Evolutionary conservation across 2,888 invertebrate genomes (phyloP).

Genomic region (Drosophila lacicola): DNA sequence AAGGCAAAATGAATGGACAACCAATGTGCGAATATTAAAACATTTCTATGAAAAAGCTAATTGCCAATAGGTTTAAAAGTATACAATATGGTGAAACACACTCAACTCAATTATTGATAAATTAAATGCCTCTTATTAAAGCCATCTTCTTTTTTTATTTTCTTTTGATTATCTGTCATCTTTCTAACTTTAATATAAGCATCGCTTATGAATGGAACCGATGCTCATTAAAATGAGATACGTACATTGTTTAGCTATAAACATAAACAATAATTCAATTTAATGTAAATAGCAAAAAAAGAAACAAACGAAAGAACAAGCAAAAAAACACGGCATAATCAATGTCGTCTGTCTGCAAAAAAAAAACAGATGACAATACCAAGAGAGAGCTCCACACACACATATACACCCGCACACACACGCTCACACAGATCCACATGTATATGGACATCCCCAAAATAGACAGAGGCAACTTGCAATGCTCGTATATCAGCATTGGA

Average conservation of each 20-base stretch:
- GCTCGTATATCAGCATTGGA: conserved; percentile 79
- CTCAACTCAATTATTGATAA: no score
- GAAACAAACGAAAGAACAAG: conserved; percentile 30
- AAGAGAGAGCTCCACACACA: conserved; percentile 31
- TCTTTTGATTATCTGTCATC: conserved; percentile 17
- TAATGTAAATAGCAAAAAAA: conserved; percentile 56
- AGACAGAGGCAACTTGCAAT: conserved; percentile 52
- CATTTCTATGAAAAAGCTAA: no score
- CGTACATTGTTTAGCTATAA: conserved; percentile 73
- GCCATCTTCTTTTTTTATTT: not conserved
- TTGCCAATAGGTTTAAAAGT: no score
- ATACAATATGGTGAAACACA: no score
- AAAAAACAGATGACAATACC: not conserved
- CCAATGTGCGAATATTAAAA: no score
- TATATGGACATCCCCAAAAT: conserved; percentile 57
- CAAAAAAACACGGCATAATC: conserved; percentile 74
- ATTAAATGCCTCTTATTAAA: no score
- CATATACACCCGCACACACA: conserved; percentile 27
- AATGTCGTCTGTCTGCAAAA: conserved; percentile 68
- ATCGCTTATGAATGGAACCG: conserved; percentile 34
- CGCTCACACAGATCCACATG: conserved; percentile 20
- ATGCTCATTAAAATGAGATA: conserved; percentile 70
- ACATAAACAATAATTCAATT: conserved; percentile 78
- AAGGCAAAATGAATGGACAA: no score
- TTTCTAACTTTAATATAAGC: conserved; percentile 20